Percentiles rank a stretch among this genome's conserved stretches.
These are phyloP conservation scores for Peromyscus californicus DNA, from an alignment of 2,113 vertebrate genomes.

Conservation along the genomic window DNA sequence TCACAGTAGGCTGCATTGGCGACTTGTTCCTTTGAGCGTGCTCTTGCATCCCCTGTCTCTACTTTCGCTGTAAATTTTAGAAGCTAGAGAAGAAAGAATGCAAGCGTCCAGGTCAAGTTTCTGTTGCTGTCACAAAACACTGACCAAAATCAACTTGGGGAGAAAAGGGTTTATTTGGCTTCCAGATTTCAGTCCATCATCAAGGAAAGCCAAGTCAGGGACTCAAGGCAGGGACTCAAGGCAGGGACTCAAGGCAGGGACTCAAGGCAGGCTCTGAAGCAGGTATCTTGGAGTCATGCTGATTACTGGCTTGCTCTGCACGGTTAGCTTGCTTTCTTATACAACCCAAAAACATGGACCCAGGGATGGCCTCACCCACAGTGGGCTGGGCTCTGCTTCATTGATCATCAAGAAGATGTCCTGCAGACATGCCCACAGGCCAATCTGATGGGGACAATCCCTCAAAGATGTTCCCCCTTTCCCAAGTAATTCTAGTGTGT, in stretches of 20 bases:
- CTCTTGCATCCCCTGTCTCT: background rate
- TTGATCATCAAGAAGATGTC: background rate
- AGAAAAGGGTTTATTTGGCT: background rate
- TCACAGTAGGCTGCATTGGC: background rate
- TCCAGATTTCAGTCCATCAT: background rate
- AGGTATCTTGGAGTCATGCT: background rate
- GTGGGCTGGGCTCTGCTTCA: background rate
- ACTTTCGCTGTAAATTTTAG: background rate
- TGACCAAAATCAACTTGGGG: background rate
- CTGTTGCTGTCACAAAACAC: background rate
- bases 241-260: background rate
- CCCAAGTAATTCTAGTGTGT: background rate
- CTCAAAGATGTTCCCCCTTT: background rate
- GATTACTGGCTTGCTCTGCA: background rate
- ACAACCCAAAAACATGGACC: background rate
- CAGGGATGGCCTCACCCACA: background rate
- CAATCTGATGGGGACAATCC: background rate
- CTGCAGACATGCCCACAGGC: background rate
- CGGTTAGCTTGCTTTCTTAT: background rate
- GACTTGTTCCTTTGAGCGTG: background rate
- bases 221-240: background rate
- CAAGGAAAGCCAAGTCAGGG: background rate
- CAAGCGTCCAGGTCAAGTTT: background rate
- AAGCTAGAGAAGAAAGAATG: conserved; percentile 39
- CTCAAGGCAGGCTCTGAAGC: background rate